Base-by-base conservation (phyloP, 2,797 vertebrate species). In the Pampus argenteus region DNA sequence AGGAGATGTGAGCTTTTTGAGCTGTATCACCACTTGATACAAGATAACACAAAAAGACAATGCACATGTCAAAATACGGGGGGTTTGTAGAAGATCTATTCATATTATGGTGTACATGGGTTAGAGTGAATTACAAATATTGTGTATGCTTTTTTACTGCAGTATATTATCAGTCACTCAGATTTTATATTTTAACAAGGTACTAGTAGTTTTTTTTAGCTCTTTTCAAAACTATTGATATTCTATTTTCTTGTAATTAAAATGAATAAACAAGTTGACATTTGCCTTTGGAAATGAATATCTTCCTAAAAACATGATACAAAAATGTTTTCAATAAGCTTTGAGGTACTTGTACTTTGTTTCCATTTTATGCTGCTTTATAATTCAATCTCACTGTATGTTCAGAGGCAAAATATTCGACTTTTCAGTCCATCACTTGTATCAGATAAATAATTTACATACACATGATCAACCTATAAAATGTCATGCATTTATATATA, bases 221-320 rank as follows among this genome's bases (percentile, higher is more conserved):
- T 40, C 3, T 63, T 62, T 26, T 18, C 17, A 49, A 58, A 69
- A 47, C 17, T 62, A 49, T 55, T 56, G 10, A 61, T 74, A 44
- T 60, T 79, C 6, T 79, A 55, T 82, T 83, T 79, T 85, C 36
- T 57, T 81, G 45, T 62, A 28, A 66, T 50, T 63, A 18, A 65
- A 79, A 31, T 10, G 6, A 57, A 58, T 34, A 49, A 65, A 71
- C 2, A 48, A n/a, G 4, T 34, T 4, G 20, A 18, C 2, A 28
- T 56, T 1, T 55, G 29, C 55, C 22, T 49, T 0, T 69, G 38
- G 10, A n/a, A 67, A 47, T 13, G 0, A 49, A 59, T 31, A 36
- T 20, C 6, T 49, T 49, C 8, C 18, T 36, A 40, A 31, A 44
- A 44, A 48, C 14, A 26, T 6, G 44, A 4, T 7, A 40, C 5